Evolutionary conservation across 1,140 invertebrate genomes (phyloP).

Genomic region (Charaxes varanes): DNA sequence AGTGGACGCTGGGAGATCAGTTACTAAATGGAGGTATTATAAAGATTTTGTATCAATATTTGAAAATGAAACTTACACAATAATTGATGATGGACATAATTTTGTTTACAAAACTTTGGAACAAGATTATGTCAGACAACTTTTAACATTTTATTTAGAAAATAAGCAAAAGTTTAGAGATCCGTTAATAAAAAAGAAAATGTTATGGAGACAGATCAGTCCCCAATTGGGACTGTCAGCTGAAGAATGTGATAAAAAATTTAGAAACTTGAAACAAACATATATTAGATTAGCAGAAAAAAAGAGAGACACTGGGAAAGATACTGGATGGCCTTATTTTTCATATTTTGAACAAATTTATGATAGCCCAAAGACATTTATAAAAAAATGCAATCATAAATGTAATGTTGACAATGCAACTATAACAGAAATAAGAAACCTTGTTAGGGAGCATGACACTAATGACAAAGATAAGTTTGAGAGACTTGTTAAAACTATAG

Average conservation of each 20-base stretch:
- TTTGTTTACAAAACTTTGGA: constrained; percentile 26
- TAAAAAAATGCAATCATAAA: constrained; percentile 21
- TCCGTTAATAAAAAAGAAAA: constrained; percentile 47
- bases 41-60: constrained; percentile 59
- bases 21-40: constrained; percentile 59
- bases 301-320: constrained; percentile 38
- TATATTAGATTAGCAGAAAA: constrained; percentile 52
- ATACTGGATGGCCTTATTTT: constrained; percentile 55
- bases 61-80: constrained; percentile 25
- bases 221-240: constrained; percentile 40
- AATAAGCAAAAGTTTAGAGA: constrained; percentile 55
- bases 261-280: constrained; percentile 62
- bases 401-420: constrained; percentile 28
- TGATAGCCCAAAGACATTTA: constrained; percentile 23
- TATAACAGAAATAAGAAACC: constrained; percentile 40
- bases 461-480: constrained; percentile 53
- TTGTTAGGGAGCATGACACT: constrained; percentile 35
- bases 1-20: constrained; percentile 32
- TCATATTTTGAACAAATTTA: constrained; percentile 61
- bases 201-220: constrained; percentile 45
- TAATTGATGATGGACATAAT: constrained; percentile 17
- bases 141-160: constrained; percentile 51
- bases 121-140: constrained; percentile 46
- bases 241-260: constrained; percentile 62
- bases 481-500: constrained; percentile 37